These are phyloP conservation scores for Chionodraco myersi DNA, from an alignment of 2,113 vertebrate genomes.

Conservation along the genomic window DNA sequence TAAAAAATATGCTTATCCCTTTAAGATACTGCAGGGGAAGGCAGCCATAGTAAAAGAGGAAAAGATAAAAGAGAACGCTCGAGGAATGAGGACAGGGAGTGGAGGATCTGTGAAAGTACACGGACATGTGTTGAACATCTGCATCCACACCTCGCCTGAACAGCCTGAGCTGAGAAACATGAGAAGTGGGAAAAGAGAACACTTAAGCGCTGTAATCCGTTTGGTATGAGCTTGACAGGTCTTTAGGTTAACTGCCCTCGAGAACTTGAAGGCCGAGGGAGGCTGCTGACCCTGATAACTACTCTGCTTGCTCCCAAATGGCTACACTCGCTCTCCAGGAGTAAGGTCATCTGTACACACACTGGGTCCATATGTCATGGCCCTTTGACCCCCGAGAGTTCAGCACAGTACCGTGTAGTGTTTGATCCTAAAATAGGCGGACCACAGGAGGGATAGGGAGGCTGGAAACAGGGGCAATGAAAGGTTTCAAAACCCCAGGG, in stretches of 20 bases:
- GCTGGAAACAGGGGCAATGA: slow-evolving; percentile 55
- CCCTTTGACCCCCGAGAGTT: slow-evolving; percentile 60
- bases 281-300: slow-evolving; percentile 46
- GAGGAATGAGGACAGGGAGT: slow-evolving; percentile 22
- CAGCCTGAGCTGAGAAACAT: slow-evolving; percentile 57
- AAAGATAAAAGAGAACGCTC: slow-evolving; percentile 47
- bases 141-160: slow-evolving; percentile 65
- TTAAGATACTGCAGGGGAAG: slow-evolving; percentile 26
- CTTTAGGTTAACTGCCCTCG: slow-evolving; percentile 59
- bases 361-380: slow-evolving; percentile 40
- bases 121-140: slow-evolving; percentile 79
- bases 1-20: neutral
- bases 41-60: slow-evolving; percentile 32
- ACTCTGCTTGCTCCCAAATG: slow-evolving; percentile 48
- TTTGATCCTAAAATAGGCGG: slow-evolving; percentile 77
- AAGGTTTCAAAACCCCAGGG: slow-evolving; percentile 63
- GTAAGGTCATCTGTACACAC: slow-evolving; percentile 64
- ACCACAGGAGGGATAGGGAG: slow-evolving; percentile 54
- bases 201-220: slow-evolving; percentile 53
- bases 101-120: slow-evolving; percentile 36
- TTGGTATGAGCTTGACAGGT: slow-evolving; percentile 46
- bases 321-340: slow-evolving; percentile 65
- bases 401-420: slow-evolving; percentile 52
- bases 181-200: slow-evolving; percentile 43
- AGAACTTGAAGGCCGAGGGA: slow-evolving; percentile 35